Conservation (phyloP, 2,888 invertebrate species). For the Hirtodrosophila trivittata region DNA sequence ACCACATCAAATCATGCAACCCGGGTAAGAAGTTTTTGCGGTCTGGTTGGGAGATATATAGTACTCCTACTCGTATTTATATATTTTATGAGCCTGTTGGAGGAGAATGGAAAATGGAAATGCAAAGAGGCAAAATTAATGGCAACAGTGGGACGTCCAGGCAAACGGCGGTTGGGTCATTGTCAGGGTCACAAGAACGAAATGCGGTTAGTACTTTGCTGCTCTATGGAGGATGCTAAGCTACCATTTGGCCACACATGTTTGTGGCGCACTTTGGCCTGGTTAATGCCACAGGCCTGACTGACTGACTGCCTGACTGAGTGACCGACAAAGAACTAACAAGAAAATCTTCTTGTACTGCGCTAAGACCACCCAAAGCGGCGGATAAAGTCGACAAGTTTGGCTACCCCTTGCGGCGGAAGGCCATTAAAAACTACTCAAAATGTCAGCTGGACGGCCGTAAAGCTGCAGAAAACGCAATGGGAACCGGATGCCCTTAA, state of each 20-base stretch:
- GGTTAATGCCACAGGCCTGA: constrained; percentile 6
- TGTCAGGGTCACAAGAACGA: not conserved
- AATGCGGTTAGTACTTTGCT: constrained; percentile 23
- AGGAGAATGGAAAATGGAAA: constrained; percentile 3
- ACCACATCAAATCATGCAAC: constrained; percentile 26
- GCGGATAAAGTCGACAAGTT: constrained; percentile 55
- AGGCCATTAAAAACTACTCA: constrained; percentile 75
- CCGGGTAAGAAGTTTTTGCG: constrained; percentile 52
- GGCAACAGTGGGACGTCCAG: constrained; percentile 19
- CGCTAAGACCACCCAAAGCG: constrained; percentile 47
- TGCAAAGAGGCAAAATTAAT: constrained; percentile 42
- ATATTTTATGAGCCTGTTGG: constrained; percentile 60
- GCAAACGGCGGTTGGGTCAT: constrained; percentile 25
- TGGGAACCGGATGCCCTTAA: constrained; percentile 2
- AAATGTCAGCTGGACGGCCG: constrained; percentile 64
- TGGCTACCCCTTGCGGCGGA: constrained; percentile 40
- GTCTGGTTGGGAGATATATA: constrained; percentile 27
- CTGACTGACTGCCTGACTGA: constrained; percentile 27
- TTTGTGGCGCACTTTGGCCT: constrained; percentile 32
- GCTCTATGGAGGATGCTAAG: constrained; percentile 3
- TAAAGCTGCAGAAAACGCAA: constrained; percentile 49
- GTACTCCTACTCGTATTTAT: too few relatives aligned
- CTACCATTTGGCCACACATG: constrained; percentile 31
- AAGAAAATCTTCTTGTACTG: constrained; percentile 20
- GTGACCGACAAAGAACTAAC: constrained; percentile 25